Percentiles rank a stretch among this genome's conserved stretches.
phyloP scores from a whole-genome alignment of 2,113 vertebrate genomes.

The Herpetotheres cachinnans region DNA sequence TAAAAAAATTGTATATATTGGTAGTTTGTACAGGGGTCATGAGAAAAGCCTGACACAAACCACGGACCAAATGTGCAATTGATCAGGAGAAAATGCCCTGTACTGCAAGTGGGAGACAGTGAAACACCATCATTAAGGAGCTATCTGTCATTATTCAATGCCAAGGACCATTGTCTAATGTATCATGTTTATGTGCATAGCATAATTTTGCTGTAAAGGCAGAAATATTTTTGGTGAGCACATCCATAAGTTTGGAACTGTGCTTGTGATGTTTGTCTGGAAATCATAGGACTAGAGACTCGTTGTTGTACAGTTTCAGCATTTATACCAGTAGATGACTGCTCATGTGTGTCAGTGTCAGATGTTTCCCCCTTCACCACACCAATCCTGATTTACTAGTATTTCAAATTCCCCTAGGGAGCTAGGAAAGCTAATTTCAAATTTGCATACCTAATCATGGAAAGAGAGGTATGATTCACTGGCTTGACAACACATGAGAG shows the following conservation, averaged over 20 bases:
- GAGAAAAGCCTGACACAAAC: not conserved
- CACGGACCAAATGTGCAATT: not conserved
- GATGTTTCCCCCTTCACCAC: not conserved
- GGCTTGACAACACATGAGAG: not conserved
- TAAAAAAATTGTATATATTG: not conserved
- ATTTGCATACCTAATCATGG: not conserved
- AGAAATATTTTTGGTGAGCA: not conserved
- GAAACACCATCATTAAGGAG: not conserved
- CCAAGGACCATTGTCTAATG: not conserved
- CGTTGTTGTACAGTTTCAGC: not conserved
- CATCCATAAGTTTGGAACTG: not conserved
- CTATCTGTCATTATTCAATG: not conserved
- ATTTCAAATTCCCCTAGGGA: not conserved
- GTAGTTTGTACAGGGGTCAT: not conserved
- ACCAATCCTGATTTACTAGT: not conserved
- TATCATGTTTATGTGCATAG: not conserved
- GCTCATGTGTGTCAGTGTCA: not conserved
- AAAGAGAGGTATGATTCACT: not conserved
- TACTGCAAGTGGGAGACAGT: not conserved
- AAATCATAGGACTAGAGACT: not conserved
- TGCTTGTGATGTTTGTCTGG: not conserved
- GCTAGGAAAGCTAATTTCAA: not conserved
- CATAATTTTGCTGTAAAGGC: not conserved
- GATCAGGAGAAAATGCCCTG: not conserved
- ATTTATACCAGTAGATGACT: not conserved